phyloP scores from a whole-genome alignment of 2,888 invertebrate genomes.

The Dysmachus trigonus region DNA sequence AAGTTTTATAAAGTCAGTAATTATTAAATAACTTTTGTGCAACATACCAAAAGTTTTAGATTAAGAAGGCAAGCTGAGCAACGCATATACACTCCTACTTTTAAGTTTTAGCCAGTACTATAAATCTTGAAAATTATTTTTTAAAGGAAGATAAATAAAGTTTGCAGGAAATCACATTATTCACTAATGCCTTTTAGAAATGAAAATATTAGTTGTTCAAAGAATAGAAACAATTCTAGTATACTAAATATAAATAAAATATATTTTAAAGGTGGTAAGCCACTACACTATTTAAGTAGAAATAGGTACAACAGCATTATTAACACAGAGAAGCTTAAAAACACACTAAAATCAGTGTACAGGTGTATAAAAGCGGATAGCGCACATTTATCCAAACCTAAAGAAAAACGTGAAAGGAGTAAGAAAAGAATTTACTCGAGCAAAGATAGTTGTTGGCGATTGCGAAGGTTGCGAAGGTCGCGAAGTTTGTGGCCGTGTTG shows the following conservation, averaged over 20 bases:
- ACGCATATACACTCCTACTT: neutral
- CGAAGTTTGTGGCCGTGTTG: neutral
- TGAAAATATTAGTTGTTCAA: neutral
- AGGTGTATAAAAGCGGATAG: neutral
- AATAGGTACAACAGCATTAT: neutral
- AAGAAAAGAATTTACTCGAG: conserved; percentile 27
- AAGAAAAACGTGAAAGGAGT: conserved; percentile 24
- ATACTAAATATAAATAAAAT: neutral
- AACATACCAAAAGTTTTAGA: neutral
- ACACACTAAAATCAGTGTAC: neutral
- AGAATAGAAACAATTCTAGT: neutral
- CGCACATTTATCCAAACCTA: conserved; percentile 12
- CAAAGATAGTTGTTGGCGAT: neutral
- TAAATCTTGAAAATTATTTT: neutral
- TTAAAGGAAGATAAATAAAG: neutral
- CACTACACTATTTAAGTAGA: neutral
- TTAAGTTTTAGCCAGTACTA: neutral
- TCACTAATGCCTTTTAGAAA: neutral
- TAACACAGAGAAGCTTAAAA: conserved; percentile 34
- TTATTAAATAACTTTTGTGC: neutral
- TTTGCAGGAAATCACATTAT: neutral
- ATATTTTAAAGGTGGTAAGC: conserved; percentile 8
- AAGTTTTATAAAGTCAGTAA: neutral
- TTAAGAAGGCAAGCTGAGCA: neutral
- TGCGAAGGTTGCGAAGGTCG: neutral